Evolutionary conservation across 1,140 invertebrate genomes (phyloP), one percentile per base, ranked within the genome.

Genomic region (Temnothorax longispinosus): DNA sequence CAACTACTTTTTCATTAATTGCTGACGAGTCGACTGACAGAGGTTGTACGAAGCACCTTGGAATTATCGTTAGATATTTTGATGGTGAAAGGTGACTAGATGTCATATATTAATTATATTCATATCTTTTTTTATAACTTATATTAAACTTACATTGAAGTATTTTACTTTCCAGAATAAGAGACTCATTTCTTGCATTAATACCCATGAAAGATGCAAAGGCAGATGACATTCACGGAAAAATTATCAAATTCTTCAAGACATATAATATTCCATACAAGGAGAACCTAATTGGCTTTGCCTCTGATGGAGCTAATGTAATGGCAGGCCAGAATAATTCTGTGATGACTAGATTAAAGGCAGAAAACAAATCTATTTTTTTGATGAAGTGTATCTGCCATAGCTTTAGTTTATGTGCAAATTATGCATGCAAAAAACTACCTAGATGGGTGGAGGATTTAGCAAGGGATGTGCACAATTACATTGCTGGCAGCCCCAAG

Each of bases 291-390:
- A 38, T 64, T 5, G 35, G 62, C 15, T 64, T 38, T 65, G 35
- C 35, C 15, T 38, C 62, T 65, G 35, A 65, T 38, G 35, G 62
- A 35, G 35, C 35, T 13, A 65, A 38, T 65, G 62, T 65, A 65
- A 38, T 65, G 62, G 15, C 35, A 38, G 62, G 35, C 7, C 15
- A 38, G 11, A 38, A 65, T 65, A 65, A 65, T 65, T 65, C 35
- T 38, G 35, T 65, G 3, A 60, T 60, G 58, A 60, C 10, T 60
- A 60, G 27, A 27, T 7, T 60, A 60, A 60, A 32, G 27, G 21
- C 58, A 60, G 21, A 60, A 60, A 60, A 60, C 27, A 60, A 60
- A 60, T 60, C 11, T 32, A 60, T 60, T 60, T 60, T 32, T 60
- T 60, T 60, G 3, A 32, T 60, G 3, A 60, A 60, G 15, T 60